Conservation (phyloP, 2,888 invertebrate species). For the Tanytarsus gracilentus region DNA sequence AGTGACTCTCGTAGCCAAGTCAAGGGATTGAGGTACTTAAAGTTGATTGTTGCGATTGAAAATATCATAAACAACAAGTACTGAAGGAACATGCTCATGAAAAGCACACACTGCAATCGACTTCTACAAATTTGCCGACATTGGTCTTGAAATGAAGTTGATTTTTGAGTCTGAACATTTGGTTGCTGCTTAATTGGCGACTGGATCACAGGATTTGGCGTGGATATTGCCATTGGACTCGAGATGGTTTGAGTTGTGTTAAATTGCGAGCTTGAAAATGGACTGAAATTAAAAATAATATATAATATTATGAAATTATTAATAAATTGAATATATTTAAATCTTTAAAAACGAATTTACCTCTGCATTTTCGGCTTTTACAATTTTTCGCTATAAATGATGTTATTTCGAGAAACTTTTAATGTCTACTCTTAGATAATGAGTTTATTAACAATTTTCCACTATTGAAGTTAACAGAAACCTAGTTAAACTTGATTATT, state of each 20-base stretch:
- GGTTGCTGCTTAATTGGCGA: background rate
- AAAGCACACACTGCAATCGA: constrained; percentile 45
- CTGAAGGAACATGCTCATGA: constrained; percentile 52
- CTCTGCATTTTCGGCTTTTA: no score
- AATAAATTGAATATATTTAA: no score
- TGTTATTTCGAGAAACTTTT: no score
- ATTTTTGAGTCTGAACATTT: background rate
- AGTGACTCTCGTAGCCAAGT: constrained; percentile 56
- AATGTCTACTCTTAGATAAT: no score
- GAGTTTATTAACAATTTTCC: no score
- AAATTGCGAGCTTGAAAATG: no score
- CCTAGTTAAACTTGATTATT: no score
- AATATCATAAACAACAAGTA: constrained; percentile 46
- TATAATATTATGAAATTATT: no score
- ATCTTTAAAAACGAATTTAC: no score
- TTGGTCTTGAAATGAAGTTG: constrained; percentile 27
- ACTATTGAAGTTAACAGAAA: no score
- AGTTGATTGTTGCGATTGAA: constrained; percentile 51
- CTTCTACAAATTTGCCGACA: constrained; percentile 37
- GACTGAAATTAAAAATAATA: no score
- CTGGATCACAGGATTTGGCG: background rate
- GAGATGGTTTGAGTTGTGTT: background rate
- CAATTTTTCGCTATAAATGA: no score
- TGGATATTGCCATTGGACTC: background rate
- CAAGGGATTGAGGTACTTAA: constrained; percentile 54